These are phyloP conservation scores for Bembecia ichneumoniformis DNA, from an alignment of 2,888 invertebrate genomes.

Conservation along the genomic window DNA sequence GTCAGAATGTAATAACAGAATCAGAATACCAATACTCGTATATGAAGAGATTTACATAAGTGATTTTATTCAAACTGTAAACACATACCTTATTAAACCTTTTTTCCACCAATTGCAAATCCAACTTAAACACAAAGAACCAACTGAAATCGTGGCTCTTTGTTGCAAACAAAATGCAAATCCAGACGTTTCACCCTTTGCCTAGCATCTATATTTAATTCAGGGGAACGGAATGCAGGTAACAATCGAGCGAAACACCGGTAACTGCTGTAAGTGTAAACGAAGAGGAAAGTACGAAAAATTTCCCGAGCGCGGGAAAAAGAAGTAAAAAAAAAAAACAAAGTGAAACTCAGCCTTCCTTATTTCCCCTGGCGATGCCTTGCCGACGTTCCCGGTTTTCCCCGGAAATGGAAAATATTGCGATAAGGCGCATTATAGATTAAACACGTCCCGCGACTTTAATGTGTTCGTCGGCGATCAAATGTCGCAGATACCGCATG, in stretches of 20 bases:
- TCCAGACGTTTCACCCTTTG: conserved; percentile 66
- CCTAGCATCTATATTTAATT: conserved; percentile 61
- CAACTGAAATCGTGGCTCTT: conserved; percentile 44
- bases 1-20: too few species aligned
- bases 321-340: conserved; percentile 59
- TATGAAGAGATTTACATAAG: background rate
- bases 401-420: conserved; percentile 72
- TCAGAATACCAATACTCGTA: too few species aligned
- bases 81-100: too few species aligned
- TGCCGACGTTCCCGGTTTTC: conserved; percentile 49
- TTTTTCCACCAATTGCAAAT: conserved; percentile 18
- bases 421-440: conserved; percentile 73
- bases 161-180: conserved; percentile 65
- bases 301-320: conserved; percentile 35
- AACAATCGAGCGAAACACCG: conserved; percentile 56
- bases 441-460: conserved; percentile 59
- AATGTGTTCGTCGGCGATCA: conserved; percentile 54
- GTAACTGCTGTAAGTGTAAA: conserved; percentile 69
- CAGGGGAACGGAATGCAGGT: conserved; percentile 53
- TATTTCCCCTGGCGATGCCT: conserved; percentile 69
- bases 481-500: conserved; percentile 40
- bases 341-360: conserved; percentile 69
- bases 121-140: conserved; percentile 33
- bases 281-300: conserved; percentile 64
- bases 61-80: background rate